phyloP scores from a whole-genome alignment of 2,113 vertebrate genomes.

The Herpailurus yagouaroundi region DNA sequence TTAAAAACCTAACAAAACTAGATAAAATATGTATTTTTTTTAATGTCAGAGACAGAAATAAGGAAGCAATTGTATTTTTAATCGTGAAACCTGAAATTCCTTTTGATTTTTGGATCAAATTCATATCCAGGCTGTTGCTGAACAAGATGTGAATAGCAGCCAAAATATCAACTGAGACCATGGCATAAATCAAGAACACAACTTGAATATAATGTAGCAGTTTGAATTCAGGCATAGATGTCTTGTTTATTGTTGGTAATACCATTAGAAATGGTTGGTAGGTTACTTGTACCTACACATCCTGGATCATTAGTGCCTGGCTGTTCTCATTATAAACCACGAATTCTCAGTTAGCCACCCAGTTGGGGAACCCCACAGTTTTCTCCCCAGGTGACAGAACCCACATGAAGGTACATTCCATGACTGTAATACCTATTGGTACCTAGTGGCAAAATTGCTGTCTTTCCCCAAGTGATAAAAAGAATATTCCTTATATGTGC shows the following conservation, averaged over 20 bases:
- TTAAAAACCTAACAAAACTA: conserved; percentile 36
- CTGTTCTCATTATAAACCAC: neutral
- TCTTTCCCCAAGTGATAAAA: neutral
- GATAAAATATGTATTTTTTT: neutral
- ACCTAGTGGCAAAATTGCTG: neutral
- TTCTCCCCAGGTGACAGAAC: neutral
- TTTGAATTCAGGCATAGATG: neutral
- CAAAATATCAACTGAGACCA: neutral
- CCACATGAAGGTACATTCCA: neutral
- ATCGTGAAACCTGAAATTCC: neutral
- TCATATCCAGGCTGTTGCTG: neutral
- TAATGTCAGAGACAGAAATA: neutral
- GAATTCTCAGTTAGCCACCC: neutral
- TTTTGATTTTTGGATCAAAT: conserved; percentile 13
- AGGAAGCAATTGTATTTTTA: conserved; percentile 7
- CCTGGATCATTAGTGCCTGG: neutral
- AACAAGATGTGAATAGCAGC: neutral
- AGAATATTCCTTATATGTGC: neutral
- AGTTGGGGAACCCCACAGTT: neutral
- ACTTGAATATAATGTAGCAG: neutral
- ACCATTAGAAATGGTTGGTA: neutral
- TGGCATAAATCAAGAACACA: neutral
- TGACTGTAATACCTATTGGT: neutral
- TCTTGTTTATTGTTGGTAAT: neutral
- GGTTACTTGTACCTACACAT: neutral